A percentile compares a stretch with the other conserved stretches of the same genome.
Conservation (phyloP, 2,113 vertebrate genomes). For the Tangachromis dhanisi region DNA sequence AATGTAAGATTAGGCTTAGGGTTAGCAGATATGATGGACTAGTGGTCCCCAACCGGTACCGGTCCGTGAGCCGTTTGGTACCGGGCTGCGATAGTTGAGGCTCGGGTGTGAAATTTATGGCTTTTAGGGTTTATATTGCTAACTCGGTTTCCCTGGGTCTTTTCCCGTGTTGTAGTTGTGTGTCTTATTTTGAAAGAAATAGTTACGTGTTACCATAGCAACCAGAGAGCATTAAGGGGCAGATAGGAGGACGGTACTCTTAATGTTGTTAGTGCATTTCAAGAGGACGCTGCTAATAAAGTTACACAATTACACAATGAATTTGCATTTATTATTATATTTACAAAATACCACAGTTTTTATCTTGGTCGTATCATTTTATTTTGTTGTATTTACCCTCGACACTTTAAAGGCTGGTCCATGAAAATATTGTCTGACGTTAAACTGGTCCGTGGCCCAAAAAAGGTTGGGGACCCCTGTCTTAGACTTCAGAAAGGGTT, state of each 20-base stretch:
- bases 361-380: neutral
- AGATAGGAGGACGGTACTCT: neutral
- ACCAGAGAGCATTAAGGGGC: neutral
- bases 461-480: neutral
- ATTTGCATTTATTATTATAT: neutral
- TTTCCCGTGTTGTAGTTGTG: neutral
- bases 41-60: neutral
- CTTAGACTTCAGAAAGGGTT: neutral
- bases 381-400: neutral
- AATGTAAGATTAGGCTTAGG: neutral
- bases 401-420: neutral
- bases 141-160: neutral
- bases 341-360: neutral
- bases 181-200: neutral
- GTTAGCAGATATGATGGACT: neutral
- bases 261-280: accelerated
- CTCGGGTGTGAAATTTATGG: neutral
- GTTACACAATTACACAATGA: neutral
- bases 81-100: neutral
- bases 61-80: no score
- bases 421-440: neutral
- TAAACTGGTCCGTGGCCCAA: neutral
- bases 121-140: neutral
- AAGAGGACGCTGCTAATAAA: neutral
- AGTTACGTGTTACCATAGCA: neutral